Evolutionary conservation across 1,140 invertebrate genomes (phyloP).

Genomic region (Bacillus rossius): DNA sequence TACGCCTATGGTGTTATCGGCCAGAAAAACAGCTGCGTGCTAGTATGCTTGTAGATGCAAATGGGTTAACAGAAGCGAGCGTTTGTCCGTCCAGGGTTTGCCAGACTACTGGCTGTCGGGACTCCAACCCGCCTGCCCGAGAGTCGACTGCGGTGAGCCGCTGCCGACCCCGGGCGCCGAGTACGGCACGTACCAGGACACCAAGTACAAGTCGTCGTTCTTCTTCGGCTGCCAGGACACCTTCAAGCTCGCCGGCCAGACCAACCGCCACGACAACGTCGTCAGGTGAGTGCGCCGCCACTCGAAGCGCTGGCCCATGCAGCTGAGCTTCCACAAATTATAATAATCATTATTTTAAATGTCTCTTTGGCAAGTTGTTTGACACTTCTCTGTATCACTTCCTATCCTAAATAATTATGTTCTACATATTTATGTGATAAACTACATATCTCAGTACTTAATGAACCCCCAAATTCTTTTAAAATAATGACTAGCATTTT

Average conservation of each 20-base stretch:
- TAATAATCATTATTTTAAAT: no score
- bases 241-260: conserved; percentile 90
- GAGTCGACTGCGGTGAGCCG: conserved; percentile 82
- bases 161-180: conserved; percentile 86
- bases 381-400: no score
- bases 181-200: conserved; percentile 83
- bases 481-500: no score
- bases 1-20: no score
- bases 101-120: conserved; percentile 92
- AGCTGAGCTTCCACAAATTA: no score
- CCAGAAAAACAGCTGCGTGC: no score
- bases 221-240: conserved; percentile 96
- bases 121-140: conserved; percentile 73
- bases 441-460: no score
- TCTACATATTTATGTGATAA: no score
- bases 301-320: background rate
- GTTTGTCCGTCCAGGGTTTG: conserved; percentile 52
- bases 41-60: background rate
- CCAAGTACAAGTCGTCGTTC: conserved; percentile 86
- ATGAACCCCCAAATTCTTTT: no score
- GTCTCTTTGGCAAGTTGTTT: background rate
- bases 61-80: background rate
- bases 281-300: conserved; percentile 50
- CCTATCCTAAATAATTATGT: no score
- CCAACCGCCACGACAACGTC: conserved; percentile 83